phyloP scores from a whole-genome alignment of 1,140 invertebrate genomes.

The Leucophenga varia region DNA sequence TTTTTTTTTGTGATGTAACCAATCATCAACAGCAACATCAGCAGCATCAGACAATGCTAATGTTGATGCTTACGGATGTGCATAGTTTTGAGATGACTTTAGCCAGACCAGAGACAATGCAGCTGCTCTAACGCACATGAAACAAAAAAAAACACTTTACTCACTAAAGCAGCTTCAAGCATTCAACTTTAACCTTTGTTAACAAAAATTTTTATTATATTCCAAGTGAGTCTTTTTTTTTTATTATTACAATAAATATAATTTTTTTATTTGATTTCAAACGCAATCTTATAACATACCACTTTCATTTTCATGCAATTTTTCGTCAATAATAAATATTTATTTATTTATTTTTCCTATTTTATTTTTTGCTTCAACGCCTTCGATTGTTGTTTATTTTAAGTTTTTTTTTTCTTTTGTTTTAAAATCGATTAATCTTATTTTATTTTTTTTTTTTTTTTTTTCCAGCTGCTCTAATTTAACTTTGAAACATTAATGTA shows the following conservation, averaged over 20 bases:
- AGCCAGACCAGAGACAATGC: constrained; percentile 9
- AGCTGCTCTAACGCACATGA: constrained; percentile 7
- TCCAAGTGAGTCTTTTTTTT: too few relatives aligned
- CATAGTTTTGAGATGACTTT: constrained; percentile 25
- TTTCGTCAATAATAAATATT: too few relatives aligned
- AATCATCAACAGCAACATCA: too few relatives aligned
- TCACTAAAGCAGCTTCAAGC: constrained; percentile 20
- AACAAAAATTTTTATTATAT: too few relatives aligned
- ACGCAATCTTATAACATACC: constrained; percentile 27
- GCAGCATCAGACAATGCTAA: neutral
- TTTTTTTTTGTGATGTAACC: too few relatives aligned
- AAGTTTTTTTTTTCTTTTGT: constrained; percentile 15
- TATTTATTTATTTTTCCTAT: too few relatives aligned
- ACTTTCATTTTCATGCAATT: constrained; percentile 34
- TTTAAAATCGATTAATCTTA: constrained; percentile 39
- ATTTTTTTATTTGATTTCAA: neutral
- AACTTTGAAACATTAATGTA: constrained; percentile 37
- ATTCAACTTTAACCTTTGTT: constrained; percentile 36
- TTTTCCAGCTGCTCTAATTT: constrained; percentile 31
- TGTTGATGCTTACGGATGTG: neutral
- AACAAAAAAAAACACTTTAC: constrained; percentile 5
- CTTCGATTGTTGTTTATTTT: constrained; percentile 6
- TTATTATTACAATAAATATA: neutral
- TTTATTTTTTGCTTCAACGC: too few relatives aligned
- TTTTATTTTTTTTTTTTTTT: constrained; percentile 10